Conservation (phyloP, 2,113 vertebrate genomes). For the Xyliphius kryptos region DNA sequence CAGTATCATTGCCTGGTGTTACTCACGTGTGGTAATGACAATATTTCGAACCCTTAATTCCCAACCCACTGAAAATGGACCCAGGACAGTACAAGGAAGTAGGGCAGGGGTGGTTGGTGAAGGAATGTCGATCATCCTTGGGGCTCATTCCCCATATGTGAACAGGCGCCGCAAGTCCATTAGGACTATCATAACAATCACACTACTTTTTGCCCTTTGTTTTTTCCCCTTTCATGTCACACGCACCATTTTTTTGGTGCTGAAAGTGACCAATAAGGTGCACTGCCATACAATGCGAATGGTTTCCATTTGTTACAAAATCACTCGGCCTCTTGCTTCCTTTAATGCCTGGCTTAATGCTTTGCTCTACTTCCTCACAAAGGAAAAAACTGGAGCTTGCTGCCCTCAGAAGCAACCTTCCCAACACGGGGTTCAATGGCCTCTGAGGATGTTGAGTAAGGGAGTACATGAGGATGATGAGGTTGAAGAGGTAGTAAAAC, state of each 20-base stretch:
- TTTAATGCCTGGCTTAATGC: constrained; percentile 76
- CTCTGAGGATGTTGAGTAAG: constrained; percentile 57
- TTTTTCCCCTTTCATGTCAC: constrained; percentile 75
- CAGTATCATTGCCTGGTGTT: constrained; percentile 72
- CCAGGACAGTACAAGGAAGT: constrained; percentile 39
- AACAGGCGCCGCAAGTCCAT: constrained; percentile 68
- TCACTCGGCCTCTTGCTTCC: constrained; percentile 70
- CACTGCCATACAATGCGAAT: constrained; percentile 61
- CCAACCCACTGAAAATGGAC: constrained; percentile 47
- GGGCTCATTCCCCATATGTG: constrained; percentile 57
- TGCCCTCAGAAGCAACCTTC: constrained; percentile 48
- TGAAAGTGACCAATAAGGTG: constrained; percentile 57
- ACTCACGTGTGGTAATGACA: constrained; percentile 69
- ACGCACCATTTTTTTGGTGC: constrained; percentile 68
- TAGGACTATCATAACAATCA: constrained; percentile 72
- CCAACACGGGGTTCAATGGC: constrained; percentile 57
- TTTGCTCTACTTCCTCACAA: constrained; percentile 72
- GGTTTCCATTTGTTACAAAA: constrained; percentile 75
- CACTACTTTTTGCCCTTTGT: constrained; percentile 70
- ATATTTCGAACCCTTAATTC: constrained; percentile 64
- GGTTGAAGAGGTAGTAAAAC: constrained; percentile 45
- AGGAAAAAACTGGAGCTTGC: constrained; percentile 63
- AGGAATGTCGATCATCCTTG: constrained; percentile 39
- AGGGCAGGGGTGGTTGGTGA: constrained; percentile 26
- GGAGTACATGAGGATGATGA: constrained; percentile 56